Evolutionary conservation across 1,140 invertebrate genomes (phyloP).

Genomic region (Lethocerus indicus): DNA sequence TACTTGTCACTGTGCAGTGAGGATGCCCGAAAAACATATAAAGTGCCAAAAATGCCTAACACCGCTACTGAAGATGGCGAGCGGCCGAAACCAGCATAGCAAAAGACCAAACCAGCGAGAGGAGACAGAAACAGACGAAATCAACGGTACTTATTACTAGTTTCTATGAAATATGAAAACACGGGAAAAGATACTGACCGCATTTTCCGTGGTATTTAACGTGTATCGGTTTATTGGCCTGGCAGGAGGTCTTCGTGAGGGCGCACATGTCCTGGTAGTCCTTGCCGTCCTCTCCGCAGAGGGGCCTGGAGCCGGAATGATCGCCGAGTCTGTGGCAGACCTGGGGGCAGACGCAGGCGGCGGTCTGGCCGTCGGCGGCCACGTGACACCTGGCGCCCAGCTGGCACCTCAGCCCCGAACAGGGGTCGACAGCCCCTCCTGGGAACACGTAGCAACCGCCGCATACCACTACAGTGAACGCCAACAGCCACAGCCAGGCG

Average conservation of each 20-base stretch:
- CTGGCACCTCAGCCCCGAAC: constrained; percentile 48
- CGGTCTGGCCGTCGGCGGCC: constrained; percentile 2
- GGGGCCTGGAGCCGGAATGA: constrained; percentile 25
- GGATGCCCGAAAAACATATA: too few relatives aligned
- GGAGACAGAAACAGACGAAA: too few relatives aligned
- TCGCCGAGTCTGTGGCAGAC: constrained; percentile 17
- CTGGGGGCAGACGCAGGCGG: constrained; percentile 15
- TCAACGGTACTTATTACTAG: too few relatives aligned
- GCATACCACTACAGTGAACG: not conserved
- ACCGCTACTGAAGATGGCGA: too few relatives aligned
- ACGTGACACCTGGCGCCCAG: constrained; percentile 59
- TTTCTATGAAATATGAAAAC: not conserved
- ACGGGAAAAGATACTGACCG: constrained; percentile 41
- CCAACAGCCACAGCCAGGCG: not conserved
- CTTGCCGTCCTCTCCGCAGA: constrained; percentile 54
- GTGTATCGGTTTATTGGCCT: constrained; percentile 52
- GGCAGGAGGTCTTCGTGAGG: constrained; percentile 58
- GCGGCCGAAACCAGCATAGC: too few relatives aligned
- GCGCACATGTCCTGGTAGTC: constrained; percentile 69
- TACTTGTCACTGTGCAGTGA: too few relatives aligned
- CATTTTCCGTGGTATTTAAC: constrained; percentile 78
- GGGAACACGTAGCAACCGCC: constrained; percentile 13
- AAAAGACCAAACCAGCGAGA: too few relatives aligned
- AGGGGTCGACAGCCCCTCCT: constrained; percentile 45
- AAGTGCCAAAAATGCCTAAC: too few relatives aligned